A percentile compares a stretch with the other conserved stretches of the same genome.
phyloP scores from a whole-genome alignment of 2,888 invertebrate genomes.

The Sepioteuthis lessoniana region DNA sequence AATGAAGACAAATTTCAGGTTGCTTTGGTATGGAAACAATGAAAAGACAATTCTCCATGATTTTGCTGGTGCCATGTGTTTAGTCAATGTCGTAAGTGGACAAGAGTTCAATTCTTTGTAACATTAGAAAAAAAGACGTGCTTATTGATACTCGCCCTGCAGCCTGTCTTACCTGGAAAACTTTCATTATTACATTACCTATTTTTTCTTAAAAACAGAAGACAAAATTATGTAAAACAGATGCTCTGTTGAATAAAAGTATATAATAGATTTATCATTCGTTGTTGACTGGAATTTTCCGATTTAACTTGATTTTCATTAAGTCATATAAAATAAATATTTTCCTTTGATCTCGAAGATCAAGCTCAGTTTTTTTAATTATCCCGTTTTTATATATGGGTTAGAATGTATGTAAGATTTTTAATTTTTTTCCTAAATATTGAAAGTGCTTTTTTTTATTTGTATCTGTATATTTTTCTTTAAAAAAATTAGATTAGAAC shows the following conservation, averaged over 20 bases:
- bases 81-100: conserved; percentile 23
- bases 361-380: too few relatives aligned
- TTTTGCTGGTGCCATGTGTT: not conserved
- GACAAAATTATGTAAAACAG: not conserved
- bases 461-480: too few relatives aligned
- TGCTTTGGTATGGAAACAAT: not conserved
- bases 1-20: not conserved
- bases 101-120: not conserved
- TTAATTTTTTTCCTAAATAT: too few relatives aligned
- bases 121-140: too few relatives aligned
- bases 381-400: too few relatives aligned
- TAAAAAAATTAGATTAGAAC: too few relatives aligned
- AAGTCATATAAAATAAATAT: too few relatives aligned
- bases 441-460: too few relatives aligned
- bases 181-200: not conserved
- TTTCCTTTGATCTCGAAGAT: too few relatives aligned
- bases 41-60: not conserved
- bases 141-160: not conserved
- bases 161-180: not conserved
- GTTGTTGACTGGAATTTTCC: not conserved
- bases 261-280: not conserved
- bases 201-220: not conserved
- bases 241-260: not conserved
- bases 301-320: too few relatives aligned
- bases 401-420: too few relatives aligned